Evolutionary conservation across 2,113 vertebrate genomes (phyloP).

Genomic region (Indicator maculatus): DNA sequence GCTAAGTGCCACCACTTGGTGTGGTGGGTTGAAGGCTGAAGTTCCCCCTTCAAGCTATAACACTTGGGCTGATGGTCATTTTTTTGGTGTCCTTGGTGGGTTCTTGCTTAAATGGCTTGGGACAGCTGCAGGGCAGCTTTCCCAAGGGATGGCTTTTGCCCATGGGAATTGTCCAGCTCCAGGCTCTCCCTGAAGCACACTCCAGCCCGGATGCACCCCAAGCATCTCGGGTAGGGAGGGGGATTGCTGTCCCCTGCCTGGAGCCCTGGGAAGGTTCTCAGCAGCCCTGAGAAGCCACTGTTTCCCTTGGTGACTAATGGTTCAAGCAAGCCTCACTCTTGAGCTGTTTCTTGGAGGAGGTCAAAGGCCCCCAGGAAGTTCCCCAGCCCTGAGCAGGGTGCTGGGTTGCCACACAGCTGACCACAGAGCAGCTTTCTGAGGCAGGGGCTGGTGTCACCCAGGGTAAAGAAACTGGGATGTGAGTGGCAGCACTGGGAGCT

Average conservation of each 20-base stretch:
- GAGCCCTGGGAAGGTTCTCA: neutral
- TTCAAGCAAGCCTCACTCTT: neutral
- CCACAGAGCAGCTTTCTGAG: neutral
- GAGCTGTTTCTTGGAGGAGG: neutral
- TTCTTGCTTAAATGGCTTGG: neutral
- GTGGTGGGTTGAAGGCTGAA: neutral
- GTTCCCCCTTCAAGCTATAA: too few species aligned
- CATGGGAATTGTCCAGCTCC: neutral
- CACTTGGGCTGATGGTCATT: neutral
- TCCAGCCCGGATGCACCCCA: fast-evolving
- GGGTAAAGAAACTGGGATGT: neutral
- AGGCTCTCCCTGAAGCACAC: fast-evolving
- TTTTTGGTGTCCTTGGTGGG: neutral
- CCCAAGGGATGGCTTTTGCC: neutral
- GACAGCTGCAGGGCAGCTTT: neutral
- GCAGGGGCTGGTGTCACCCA: fast-evolving
- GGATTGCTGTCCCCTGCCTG: neutral
- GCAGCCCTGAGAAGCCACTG: neutral
- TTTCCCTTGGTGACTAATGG: neutral
- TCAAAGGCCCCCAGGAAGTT: neutral
- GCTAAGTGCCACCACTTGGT: neutral
- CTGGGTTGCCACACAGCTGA: neutral
- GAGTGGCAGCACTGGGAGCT: neutral
- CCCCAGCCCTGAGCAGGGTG: neutral
- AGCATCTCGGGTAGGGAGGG: fast-evolving